Percentiles rank a stretch among this genome's conserved stretches.
These are phyloP conservation scores for Leptosomus discolor DNA, from an alignment of 2,113 vertebrate genomes.

Conservation along the genomic window DNA sequence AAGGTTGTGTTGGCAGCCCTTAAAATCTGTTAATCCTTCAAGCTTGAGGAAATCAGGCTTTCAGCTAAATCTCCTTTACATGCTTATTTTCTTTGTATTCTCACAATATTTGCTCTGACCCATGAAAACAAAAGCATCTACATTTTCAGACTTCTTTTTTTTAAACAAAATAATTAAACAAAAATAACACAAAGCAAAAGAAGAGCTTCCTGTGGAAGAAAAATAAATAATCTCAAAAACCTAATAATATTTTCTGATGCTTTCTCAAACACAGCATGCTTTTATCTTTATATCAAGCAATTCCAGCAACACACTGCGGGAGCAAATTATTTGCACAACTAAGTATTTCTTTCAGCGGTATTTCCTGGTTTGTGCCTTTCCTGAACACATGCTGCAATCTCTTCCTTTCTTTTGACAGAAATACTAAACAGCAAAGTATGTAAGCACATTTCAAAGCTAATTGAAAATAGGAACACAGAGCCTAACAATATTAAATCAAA, in stretches of 20 bases:
- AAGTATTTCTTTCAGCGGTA: background rate
- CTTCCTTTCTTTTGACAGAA: background rate
- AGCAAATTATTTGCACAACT: background rate
- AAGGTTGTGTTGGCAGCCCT: background rate
- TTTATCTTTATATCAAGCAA: background rate
- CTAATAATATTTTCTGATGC: background rate
- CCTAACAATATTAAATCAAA: background rate
- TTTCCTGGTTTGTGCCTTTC: background rate
- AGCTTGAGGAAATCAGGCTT: background rate
- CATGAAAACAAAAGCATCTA: background rate
- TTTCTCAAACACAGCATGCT: background rate
- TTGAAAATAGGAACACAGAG: background rate
- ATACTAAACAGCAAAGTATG: background rate
- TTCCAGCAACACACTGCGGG: background rate
- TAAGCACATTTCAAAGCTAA: background rate
- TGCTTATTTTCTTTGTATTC: fast-evolving
- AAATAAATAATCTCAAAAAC: background rate
- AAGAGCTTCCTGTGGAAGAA: background rate
- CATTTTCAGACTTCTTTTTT: fast-evolving
- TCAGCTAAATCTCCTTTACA: background rate
- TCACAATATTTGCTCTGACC: background rate
- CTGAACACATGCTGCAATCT: background rate
- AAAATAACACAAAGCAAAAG: background rate
- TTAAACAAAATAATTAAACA: too few relatives aligned
- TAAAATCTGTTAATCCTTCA: background rate